Evolutionary conservation across 37 sponge, comb jelly and placozoan genomes (phyloP), one percentile per base, ranked within the genome.

Genomic region (Mnemiopsis leidyi): DNA sequence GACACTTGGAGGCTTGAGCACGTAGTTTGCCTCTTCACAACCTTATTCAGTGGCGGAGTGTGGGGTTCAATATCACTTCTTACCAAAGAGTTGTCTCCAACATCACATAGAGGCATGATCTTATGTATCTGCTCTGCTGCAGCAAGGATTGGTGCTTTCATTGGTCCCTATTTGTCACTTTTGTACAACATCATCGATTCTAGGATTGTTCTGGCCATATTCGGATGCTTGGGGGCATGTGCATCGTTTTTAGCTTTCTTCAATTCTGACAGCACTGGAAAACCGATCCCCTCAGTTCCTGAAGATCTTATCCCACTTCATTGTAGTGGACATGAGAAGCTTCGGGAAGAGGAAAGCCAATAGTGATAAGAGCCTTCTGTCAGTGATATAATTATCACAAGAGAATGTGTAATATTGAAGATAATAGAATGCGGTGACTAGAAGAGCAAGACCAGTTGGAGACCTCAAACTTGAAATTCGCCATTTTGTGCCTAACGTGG

Each of bases 71-170:
- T 33, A 1, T 16, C 21, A 13, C 82, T 79, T 9, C 29, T 36
- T 29, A 33, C 82, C 3, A 20, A 13, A 16, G 82, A 79, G 37
- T 29, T 79, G 36, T 23, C 82, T 79, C 82, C 82, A 30, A 79
- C 82, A 3, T 79, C 82, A 7, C 82, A 79, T 36, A 2, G 82
- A 36, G 82, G 82, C 2, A 79, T 79, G 82, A 79, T 79, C 2
- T 16, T 32, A 9, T 32, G 37, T 31, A 23, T 31, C 37, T 34
- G 36, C 82, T 79, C 82, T 29, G 37, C 37, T 32, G 36, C 82
- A 7, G 82, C 82, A 33, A 23, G 82, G 37, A 29, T 79, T 79
- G 82, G 82, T 18, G 35, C 82, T 29, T 79, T 35, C 82, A 9
- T 31, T 9, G 82, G 36, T 34, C 82, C 82, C 82, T 79, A 79